These are phyloP conservation scores for Prunella himalayana DNA, from an alignment of 2,113 vertebrate genomes.

Conservation along the genomic window DNA sequence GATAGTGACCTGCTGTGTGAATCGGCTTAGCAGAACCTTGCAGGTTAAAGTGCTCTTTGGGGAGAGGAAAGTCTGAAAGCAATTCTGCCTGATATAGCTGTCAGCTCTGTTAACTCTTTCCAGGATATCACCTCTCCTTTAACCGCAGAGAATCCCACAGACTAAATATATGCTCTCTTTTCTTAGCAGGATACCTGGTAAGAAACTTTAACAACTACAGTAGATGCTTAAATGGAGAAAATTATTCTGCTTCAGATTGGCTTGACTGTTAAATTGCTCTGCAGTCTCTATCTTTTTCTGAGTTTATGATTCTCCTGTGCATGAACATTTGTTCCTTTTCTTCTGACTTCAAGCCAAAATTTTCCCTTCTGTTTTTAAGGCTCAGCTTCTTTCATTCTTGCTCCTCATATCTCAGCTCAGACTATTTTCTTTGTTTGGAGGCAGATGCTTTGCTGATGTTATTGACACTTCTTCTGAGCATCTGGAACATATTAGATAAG, in stretches of 20 bases:
- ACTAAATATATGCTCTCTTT: background rate
- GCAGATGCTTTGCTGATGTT: conserved; percentile 30
- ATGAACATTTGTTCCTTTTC: background rate
- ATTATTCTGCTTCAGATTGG: background rate
- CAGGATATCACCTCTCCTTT: background rate
- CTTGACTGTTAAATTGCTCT: background rate
- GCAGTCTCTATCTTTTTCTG: background rate
- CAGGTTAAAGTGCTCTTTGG: conserved; percentile 44
- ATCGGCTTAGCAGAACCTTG: conserved; percentile 38
- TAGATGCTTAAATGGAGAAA: background rate
- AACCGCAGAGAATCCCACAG: background rate
- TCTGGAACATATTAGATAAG: conserved; percentile 33
- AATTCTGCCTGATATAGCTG: conserved; percentile 46
- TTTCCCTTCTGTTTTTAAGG: background rate
- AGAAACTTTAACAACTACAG: background rate
- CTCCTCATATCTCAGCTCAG: background rate
- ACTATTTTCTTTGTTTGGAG: conserved; percentile 18
- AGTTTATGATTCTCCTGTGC: background rate
- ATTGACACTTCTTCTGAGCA: conserved; percentile 37
- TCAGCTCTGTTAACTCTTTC: conserved; percentile 48
- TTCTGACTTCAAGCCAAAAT: background rate
- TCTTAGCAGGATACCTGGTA: background rate
- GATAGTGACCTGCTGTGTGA: conserved; percentile 43
- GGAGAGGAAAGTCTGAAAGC: conserved; percentile 31
- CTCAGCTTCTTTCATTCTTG: background rate